Evolutionary conservation across 2,113 vertebrate genomes (phyloP).

Genomic region (Coptodon rendalli): DNA sequence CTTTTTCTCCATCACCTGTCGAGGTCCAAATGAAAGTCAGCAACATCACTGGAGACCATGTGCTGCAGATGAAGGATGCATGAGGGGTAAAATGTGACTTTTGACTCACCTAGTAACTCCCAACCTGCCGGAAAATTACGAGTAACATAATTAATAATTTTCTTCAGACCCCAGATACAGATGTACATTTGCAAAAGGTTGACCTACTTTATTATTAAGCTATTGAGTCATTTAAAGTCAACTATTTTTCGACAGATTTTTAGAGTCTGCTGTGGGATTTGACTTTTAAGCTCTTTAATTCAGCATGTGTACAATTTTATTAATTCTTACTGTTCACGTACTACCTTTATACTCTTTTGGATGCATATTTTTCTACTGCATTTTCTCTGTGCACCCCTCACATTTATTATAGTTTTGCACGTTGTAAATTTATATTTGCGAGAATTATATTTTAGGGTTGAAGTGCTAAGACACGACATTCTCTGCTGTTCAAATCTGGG

Average conservation of each 20-base stretch:
- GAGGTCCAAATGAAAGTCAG: neutral
- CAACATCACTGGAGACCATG: neutral
- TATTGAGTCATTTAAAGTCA: neutral
- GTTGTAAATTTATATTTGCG: neutral
- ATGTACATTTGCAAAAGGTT: neutral
- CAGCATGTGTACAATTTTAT: neutral
- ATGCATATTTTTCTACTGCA: neutral
- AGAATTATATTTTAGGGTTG: neutral
- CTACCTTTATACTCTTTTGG: neutral
- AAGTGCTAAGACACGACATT: neutral
- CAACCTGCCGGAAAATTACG: conserved; percentile 10
- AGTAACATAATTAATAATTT: neutral
- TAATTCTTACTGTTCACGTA: neutral
- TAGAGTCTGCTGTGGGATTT: neutral
- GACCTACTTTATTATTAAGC: neutral
- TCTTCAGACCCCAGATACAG: neutral
- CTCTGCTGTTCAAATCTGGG: neutral
- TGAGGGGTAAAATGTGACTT: neutral
- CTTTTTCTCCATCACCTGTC: conserved; percentile 55
- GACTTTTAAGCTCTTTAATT: neutral
- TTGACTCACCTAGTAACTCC: conserved; percentile 37
- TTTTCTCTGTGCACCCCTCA: neutral
- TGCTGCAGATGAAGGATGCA: neutral
- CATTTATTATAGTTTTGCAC: neutral
- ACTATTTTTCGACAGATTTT: neutral